A percentile compares a stretch with the other conserved stretches of the same genome.
Conservation (phyloP, 2,113 vertebrate species). For the Micromys minutus region DNA sequence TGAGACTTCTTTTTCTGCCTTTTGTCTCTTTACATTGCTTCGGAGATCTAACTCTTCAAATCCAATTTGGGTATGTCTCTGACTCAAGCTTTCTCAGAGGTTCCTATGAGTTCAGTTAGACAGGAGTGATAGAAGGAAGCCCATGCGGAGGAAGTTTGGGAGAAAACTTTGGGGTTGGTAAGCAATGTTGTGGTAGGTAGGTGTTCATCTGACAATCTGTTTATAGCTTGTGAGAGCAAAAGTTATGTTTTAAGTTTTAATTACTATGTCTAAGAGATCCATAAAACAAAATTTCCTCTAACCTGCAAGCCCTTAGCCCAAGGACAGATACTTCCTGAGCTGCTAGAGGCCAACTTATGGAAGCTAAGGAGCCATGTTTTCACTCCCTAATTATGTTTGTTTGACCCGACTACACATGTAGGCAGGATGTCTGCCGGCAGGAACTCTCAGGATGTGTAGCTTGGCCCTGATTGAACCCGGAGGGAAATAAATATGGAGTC, state of each 20-base stretch:
- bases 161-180: not conserved
- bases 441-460: not conserved
- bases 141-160: not conserved
- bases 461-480: not conserved
- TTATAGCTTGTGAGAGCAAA: not conserved
- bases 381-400: not conserved
- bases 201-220: not conserved
- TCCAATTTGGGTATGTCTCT: slow-evolving; percentile 17
- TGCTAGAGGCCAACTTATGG: not conserved
- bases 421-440: not conserved
- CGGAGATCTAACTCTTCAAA: slow-evolving; percentile 1
- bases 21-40: not conserved
- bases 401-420: not conserved
- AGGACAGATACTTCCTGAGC: not conserved
- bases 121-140: not conserved
- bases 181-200: not conserved
- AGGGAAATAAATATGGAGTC: not conserved
- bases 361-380: not conserved
- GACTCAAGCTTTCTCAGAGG: not conserved
- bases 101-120: not conserved
- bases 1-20: not conserved
- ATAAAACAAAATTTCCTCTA: not conserved
- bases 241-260: not conserved
- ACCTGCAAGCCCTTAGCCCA: not conserved
- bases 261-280: not conserved